phyloP scores from a whole-genome alignment of 2,888 invertebrate species.

The Trachelus tabidus region DNA sequence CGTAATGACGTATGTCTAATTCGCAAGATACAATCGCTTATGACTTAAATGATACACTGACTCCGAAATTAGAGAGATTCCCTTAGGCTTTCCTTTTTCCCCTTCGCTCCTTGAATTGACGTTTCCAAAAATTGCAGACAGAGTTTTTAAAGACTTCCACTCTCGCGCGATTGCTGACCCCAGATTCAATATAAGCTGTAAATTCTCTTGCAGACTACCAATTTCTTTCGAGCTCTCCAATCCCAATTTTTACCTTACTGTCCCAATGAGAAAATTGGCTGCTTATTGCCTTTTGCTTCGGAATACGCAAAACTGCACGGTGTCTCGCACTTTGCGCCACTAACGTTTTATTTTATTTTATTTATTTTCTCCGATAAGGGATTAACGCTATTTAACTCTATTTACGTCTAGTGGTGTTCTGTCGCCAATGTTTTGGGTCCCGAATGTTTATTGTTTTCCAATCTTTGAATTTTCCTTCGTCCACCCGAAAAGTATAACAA shows the following conservation, averaged over 20 bases:
- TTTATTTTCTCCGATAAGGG: not conserved
- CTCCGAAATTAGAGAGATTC: not conserved
- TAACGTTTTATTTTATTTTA: too few relatives aligned
- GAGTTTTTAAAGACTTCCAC: too few relatives aligned
- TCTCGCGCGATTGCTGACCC: too few relatives aligned
- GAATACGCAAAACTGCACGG: too few relatives aligned
- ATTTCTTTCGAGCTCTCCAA: too few relatives aligned
- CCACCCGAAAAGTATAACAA: not conserved
- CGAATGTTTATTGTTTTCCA: slow-evolving; percentile 46
- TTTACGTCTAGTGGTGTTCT: slow-evolving; percentile 33
- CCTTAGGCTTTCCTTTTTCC: not conserved
- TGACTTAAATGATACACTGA: not conserved
- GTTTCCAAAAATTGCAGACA: too few relatives aligned
- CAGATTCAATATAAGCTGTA: too few relatives aligned
- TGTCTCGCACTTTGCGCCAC: too few relatives aligned
- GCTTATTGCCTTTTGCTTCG: too few relatives aligned
- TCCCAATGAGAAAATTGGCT: too few relatives aligned
- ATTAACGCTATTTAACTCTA: not conserved
- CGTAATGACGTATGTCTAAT: not conserved
- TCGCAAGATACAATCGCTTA: not conserved
- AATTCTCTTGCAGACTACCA: too few relatives aligned
- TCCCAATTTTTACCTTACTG: too few relatives aligned
- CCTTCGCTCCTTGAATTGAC: not conserved
- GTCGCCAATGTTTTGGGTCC: slow-evolving; percentile 39
- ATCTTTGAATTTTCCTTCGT: not conserved